phyloP scores from a whole-genome alignment of 2,888 invertebrate species.

The Drosophila histrio region DNA sequence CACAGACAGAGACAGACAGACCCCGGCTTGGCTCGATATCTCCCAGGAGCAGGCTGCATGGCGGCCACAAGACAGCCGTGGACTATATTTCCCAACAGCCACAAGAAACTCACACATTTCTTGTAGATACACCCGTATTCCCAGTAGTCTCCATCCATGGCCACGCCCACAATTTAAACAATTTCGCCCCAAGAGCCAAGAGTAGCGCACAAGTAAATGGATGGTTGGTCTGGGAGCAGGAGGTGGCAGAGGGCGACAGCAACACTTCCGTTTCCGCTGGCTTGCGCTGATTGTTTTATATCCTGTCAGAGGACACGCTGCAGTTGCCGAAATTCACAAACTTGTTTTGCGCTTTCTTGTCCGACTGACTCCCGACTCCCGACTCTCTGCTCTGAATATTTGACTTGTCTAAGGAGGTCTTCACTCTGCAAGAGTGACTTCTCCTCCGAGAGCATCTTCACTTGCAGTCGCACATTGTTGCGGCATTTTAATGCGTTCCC shows the following conservation, averaged over 20 bases:
- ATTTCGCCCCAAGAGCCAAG: conserved; percentile 34
- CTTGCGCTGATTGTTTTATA: conserved; percentile 83
- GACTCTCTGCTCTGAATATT: conserved; percentile 39
- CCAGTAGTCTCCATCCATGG: background rate
- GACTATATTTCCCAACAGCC: conserved; percentile 69
- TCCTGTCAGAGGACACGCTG: conserved; percentile 80
- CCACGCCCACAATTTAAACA: conserved; percentile 72
- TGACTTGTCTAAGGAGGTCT: conserved; percentile 65
- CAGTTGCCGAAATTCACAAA: conserved; percentile 73
- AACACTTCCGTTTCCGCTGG: conserved; percentile 82
- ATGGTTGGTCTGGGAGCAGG: background rate
- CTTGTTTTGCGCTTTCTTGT: conserved; percentile 78
- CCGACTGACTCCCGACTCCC: conserved; percentile 7
- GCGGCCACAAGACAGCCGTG: conserved; percentile 60
- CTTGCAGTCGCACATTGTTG: conserved; percentile 57
- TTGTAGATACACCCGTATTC: conserved; percentile 10
- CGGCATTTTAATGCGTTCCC: conserved; percentile 60
- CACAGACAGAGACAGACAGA: conserved; percentile 2
- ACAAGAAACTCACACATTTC: conserved; percentile 32
- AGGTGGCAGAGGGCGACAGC: conserved; percentile 23
- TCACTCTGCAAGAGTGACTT: background rate
- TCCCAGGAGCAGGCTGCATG: conserved; percentile 27
- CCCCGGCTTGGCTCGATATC: conserved; percentile 1
- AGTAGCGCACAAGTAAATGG: conserved; percentile 23
- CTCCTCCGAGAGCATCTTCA: conserved; percentile 6